phyloP scores from a whole-genome alignment of 2,888 invertebrate genomes.

The Cephus pulcher region DNA sequence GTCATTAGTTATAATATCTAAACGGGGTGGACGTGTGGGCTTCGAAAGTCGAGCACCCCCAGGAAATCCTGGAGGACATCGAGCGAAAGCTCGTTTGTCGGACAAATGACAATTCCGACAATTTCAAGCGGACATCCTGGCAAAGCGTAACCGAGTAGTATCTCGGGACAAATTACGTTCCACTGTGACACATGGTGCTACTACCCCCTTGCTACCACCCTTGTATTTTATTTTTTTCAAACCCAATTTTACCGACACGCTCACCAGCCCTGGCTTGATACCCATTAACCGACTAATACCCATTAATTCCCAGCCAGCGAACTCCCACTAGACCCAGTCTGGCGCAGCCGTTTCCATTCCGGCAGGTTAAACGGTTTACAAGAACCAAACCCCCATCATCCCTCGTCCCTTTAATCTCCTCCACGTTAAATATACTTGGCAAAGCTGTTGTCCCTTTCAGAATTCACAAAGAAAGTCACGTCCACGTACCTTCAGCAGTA shows the following conservation, averaged over 20 bases:
- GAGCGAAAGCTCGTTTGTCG: conserved; percentile 6
- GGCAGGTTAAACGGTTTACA: not conserved
- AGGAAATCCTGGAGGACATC: not conserved
- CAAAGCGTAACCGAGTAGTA: not conserved
- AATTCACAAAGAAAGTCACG: not conserved
- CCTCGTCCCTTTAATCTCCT: not conserved
- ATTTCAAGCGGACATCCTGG: conserved; percentile 32
- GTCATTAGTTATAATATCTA: not conserved
- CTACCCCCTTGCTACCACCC: not conserved
- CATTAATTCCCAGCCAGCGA: not conserved
- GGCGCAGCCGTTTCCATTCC: not conserved
- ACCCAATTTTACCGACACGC: not conserved
- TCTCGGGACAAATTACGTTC: conserved; percentile 23
- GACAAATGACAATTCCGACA: conserved; percentile 44
- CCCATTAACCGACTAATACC: not conserved
- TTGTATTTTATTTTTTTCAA: not conserved
- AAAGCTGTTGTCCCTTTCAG: not conserved
- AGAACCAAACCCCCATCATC: not conserved
- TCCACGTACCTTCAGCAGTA: not conserved
- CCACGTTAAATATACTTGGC: not conserved
- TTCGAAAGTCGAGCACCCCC: not conserved
- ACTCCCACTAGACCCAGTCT: not conserved
- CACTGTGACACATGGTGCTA: conserved; percentile 40
- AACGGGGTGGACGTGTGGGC: not conserved
- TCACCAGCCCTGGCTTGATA: not conserved